Evolutionary conservation across 2,113 vertebrate genomes (phyloP).

Genomic region (Silurus asotus): DNA sequence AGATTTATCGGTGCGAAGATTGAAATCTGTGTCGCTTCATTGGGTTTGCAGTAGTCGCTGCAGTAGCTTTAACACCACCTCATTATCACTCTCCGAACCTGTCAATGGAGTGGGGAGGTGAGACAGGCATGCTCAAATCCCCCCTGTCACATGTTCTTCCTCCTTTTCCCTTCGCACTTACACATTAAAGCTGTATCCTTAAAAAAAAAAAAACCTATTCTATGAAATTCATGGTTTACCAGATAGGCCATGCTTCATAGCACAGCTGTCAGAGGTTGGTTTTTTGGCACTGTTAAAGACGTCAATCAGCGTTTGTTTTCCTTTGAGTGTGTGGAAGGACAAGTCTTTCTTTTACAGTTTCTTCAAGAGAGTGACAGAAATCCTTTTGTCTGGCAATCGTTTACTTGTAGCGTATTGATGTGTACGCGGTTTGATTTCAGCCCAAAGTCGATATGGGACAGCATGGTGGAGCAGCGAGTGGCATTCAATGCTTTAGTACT

Average conservation of each 20-base stretch:
- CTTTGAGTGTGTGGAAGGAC: slow-evolving; percentile 8
- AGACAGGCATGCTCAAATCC: not conserved
- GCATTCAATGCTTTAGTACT: not conserved
- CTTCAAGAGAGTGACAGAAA: not conserved
- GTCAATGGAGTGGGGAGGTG: not conserved
- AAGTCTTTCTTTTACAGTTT: not conserved
- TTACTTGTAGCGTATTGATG: not conserved
- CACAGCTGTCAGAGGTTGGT: not conserved
- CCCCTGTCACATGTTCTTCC: not conserved
- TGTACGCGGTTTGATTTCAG: not conserved
- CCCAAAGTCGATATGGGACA: not conserved
- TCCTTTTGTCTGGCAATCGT: not conserved
- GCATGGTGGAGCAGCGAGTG: not conserved
- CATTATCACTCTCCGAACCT: slow-evolving; percentile 46
- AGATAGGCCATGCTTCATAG: no score
- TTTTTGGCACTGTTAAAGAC: slow-evolving; percentile 24
- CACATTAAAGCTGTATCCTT: slow-evolving; percentile 15
- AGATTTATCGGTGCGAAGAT: not conserved
- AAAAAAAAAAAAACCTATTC: slow-evolving; percentile 1
- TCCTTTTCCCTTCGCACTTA: not conserved
- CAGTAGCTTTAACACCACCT: slow-evolving; percentile 32
- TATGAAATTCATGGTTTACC: slow-evolving; percentile 1
- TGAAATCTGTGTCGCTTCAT: slow-evolving; percentile 15
- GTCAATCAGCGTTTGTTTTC: slow-evolving; percentile 22
- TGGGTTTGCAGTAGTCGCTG: slow-evolving; percentile 3